Evolutionary conservation across 1,140 invertebrate species (phyloP), one percentile per base, ranked within the genome.

Genomic region (Eriosoma lanigerum): DNA sequence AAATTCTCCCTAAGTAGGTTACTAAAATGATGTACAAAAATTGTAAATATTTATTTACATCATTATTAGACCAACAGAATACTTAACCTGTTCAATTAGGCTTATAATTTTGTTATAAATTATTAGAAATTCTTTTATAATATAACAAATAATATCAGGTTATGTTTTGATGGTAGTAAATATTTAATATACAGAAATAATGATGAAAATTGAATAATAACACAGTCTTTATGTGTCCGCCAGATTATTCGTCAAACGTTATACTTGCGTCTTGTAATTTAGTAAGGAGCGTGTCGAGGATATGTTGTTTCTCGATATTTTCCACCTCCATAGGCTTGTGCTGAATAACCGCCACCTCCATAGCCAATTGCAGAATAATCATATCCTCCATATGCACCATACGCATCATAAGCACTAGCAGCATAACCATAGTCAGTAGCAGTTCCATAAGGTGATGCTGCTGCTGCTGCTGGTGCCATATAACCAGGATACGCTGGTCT

Each of bases 351-450:
- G 82, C 86, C 85, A 50, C 86, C 82, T 48, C 86, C 86, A 60
- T 87, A 87, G 64, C 87, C 87, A 82, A 86, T 85, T 50, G 86
- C 83, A 50, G 82, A 85, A 64, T 84, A 85, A 80, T 84, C 83
- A 81, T 84, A 84, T 29, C 83, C 83, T 38, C 75, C 82, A 78
- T 84, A 84, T 19, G 81, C 81, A 48, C 83, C 82, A 80, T 83
- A 84, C 5, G 76, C 82, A 64, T 83, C 83, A 72, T 87, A 88
- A 50, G 84, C 83, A 76, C 81, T 86, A 85, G 60, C 86, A 83
- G 87, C 86, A 86, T 83, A 85, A 86, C 73, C 86, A 85, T 83
- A 86, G 85, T 52, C 83, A 80, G 81, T 86, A 84, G 76, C 58
- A 56, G 75, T 60, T 38, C 76, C 82, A 44, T 80, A 80, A 10